phyloP scores from a whole-genome alignment of 2,888 invertebrate genomes.

The Epirrhoe alternata region DNA sequence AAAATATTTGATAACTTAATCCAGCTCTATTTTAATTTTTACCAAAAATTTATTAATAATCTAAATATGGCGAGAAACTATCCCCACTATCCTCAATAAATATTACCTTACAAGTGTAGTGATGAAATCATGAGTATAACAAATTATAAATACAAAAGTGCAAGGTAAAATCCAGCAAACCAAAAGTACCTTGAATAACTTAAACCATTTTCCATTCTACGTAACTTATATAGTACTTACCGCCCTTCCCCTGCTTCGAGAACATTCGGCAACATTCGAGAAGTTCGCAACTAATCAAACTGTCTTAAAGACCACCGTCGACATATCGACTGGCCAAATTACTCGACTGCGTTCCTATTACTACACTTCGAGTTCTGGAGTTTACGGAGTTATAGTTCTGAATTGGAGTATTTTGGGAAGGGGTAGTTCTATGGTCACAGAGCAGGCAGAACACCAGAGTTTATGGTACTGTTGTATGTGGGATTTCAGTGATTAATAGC shows the following conservation, averaged over 20 bases:
- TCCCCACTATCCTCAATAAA: too few species aligned
- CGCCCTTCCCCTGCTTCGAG: conserved; percentile 33
- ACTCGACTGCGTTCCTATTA: conserved; percentile 49
- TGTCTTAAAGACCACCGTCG: conserved; percentile 71
- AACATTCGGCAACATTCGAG: conserved; percentile 47
- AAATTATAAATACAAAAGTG: too few species aligned
- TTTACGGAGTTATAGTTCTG: neutral
- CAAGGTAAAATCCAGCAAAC: too few species aligned
- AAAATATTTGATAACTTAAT: too few species aligned
- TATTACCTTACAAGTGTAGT: too few species aligned
- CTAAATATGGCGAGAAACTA: too few species aligned
- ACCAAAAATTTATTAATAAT: too few species aligned
- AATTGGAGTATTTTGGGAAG: neutral
- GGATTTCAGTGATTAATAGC: too few species aligned
- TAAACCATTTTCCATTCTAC: conserved; percentile 25
- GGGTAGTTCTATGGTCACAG: neutral
- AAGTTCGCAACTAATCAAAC: conserved; percentile 76
- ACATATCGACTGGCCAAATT: conserved; percentile 71
- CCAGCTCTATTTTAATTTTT: too few species aligned
- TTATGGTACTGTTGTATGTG: too few species aligned
- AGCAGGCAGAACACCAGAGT: too few species aligned
- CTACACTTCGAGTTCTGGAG: conserved; percentile 31
- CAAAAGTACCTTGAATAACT: conserved; percentile 10
- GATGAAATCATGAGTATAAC: too few species aligned
- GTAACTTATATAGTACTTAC: conserved; percentile 26